phyloP scores from a whole-genome alignment of 2,888 invertebrate genomes.

The Slavum lentiscoides region DNA sequence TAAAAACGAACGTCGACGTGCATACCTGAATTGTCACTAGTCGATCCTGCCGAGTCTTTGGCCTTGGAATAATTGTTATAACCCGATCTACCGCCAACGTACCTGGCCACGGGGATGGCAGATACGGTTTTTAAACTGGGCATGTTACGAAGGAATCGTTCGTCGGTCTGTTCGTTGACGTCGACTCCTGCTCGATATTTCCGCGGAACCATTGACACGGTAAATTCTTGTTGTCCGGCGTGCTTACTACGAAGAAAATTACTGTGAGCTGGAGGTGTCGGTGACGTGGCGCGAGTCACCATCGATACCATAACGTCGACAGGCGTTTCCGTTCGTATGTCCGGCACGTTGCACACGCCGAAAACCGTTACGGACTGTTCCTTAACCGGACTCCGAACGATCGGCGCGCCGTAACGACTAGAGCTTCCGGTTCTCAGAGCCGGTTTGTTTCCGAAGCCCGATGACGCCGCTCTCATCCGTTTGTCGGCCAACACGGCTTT shows the following conservation, averaged over 20 bases:
- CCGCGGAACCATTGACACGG: conserved; percentile 22
- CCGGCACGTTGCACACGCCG: conserved; percentile 55
- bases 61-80: conserved; percentile 18
- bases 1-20: background rate
- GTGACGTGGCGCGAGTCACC: conserved; percentile 77
- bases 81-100: conserved; percentile 8
- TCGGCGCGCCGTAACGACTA: conserved; percentile 57
- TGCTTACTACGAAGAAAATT: conserved; percentile 69
- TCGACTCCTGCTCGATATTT: conserved; percentile 24
- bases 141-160: conserved; percentile 33
- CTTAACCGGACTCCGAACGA: conserved; percentile 57
- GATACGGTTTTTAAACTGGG: conserved; percentile 35
- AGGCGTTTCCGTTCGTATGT: conserved; percentile 32
- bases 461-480: conserved; percentile 49
- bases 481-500: conserved; percentile 45
- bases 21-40: conserved; percentile 45
- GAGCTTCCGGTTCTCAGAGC: conserved; percentile 56
- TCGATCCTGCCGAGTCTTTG: conserved; percentile 24
- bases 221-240: conserved; percentile 47
- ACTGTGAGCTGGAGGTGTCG: conserved; percentile 71
- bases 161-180: conserved; percentile 22
- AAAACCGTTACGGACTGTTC: conserved; percentile 57
- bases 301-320: conserved; percentile 65
- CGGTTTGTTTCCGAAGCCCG: conserved; percentile 54
- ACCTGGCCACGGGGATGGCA: conserved; percentile 40